These are phyloP conservation scores for Scomber colias DNA, from an alignment of 2,113 vertebrate species.

Conservation along the genomic window DNA sequence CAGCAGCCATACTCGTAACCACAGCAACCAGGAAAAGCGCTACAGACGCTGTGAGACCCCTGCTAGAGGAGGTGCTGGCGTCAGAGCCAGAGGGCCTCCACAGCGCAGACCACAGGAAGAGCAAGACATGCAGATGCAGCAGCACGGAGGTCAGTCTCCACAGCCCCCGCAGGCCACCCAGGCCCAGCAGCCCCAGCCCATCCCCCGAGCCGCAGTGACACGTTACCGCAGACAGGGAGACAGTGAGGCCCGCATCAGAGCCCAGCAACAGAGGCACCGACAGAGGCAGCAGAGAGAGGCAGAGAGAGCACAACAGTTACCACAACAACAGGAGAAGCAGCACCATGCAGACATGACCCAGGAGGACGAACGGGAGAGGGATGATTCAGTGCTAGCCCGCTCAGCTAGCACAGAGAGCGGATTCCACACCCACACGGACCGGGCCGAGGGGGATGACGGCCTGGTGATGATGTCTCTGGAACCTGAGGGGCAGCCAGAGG, in stretches of 20 bases:
- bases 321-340: slow-evolving; percentile 56
- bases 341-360: slow-evolving; percentile 46
- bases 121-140: slow-evolving; percentile 69
- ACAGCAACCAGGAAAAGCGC: slow-evolving; percentile 70
- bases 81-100: slow-evolving; percentile 29
- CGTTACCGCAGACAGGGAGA: slow-evolving; percentile 84
- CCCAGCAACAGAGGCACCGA: slow-evolving; percentile 81
- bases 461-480: slow-evolving; percentile 77
- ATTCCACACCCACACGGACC: slow-evolving; percentile 96
- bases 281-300: slow-evolving; percentile 79
- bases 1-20: slow-evolving; percentile 62
- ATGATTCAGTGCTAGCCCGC: slow-evolving; percentile 85
- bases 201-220: slow-evolving; percentile 78
- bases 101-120: slow-evolving; percentile 65
- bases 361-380: slow-evolving; percentile 87
- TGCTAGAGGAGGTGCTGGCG: slow-evolving; percentile 9
- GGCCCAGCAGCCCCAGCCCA: slow-evolving; percentile 70
- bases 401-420: slow-evolving; percentile 96
- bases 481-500: slow-evolving; percentile 78
- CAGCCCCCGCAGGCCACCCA: slow-evolving; percentile 31
- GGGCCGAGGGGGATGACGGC: slow-evolving; percentile 91
- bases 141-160: slow-evolving; percentile 57
- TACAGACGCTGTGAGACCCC: slow-evolving; percentile 74
- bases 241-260: slow-evolving; percentile 78
- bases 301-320: slow-evolving; percentile 60